Percentiles rank a stretch among this genome's conserved stretches.
These are phyloP conservation scores for Datnioides undecimradiatus DNA, from an alignment of 2,113 vertebrate species.

Conservation along the genomic window DNA sequence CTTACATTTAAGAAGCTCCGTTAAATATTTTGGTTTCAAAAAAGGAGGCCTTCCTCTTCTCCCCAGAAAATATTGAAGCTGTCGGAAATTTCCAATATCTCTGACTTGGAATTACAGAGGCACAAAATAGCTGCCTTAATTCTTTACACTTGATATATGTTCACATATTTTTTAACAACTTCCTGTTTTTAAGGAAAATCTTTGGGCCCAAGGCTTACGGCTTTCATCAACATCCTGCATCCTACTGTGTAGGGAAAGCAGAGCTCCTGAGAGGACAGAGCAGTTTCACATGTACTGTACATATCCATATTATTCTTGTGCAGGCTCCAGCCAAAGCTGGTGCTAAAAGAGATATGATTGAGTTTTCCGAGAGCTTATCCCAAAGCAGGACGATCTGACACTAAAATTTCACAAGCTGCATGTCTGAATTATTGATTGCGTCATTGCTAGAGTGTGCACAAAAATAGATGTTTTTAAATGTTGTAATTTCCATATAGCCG, in stretches of 20 bases:
- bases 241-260: background rate
- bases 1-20: too few species aligned
- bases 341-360: conserved; percentile 46
- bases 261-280: background rate
- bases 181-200: background rate
- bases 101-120: background rate
- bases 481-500: conserved; percentile 66
- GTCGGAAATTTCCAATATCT: background rate
- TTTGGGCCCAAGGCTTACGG: too few species aligned
- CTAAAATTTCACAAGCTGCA: conserved; percentile 63
- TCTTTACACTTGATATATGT: background rate
- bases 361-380: conserved; percentile 45
- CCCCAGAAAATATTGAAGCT: background rate
- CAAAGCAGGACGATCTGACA: conserved; percentile 50
- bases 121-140: too few species aligned
- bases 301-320: background rate
- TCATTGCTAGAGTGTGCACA: conserved; percentile 61
- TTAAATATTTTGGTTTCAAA: background rate
- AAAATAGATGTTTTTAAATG: conserved; percentile 74
- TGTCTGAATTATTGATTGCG: conserved; percentile 75
- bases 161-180: background rate
- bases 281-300: background rate
- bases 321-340: conserved; percentile 4
- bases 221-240: background rate
- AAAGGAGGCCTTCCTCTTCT: too few species aligned